phyloP scores from a whole-genome alignment of 2,888 invertebrate species.

The Ophioninae sp. region DNA sequence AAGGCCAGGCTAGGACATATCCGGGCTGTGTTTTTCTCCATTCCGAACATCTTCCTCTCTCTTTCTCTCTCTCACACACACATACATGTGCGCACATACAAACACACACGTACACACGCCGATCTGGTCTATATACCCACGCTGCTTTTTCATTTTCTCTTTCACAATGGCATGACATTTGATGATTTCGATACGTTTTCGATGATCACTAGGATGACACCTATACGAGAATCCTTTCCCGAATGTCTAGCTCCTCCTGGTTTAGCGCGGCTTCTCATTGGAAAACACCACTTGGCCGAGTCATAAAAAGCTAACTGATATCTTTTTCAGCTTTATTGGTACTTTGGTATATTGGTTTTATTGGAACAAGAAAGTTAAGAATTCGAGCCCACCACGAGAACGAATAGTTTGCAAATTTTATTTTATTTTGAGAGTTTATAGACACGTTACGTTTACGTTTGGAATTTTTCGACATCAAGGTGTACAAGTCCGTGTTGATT shows the following conservation, averaged over 20 bases:
- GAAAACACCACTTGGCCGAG: neutral
- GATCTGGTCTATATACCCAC: neutral
- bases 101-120: neutral
- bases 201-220: slow-evolving; percentile 21
- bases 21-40: slow-evolving; percentile 49
- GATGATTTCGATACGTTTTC: slow-evolving; percentile 8
- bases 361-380: neutral
- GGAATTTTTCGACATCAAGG: too few species aligned
- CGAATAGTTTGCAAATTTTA: neutral
- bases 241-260: slow-evolving; percentile 14
- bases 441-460: too few species aligned
- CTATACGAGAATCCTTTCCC: slow-evolving; percentile 14
- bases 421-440: too few species aligned
- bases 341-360: neutral
- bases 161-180: neutral
- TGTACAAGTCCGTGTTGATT: too few species aligned
- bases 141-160: neutral
- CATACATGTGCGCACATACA: neutral
- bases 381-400: neutral
- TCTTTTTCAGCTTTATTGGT: neutral
- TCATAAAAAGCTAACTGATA: neutral
- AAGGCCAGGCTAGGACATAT: slow-evolving; percentile 72
- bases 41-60: slow-evolving; percentile 27
- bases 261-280: neutral
- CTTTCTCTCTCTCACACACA: neutral